Evolutionary conservation across 53 echinoderm and acorn worm species (phyloP).

Genomic region (Echinometra lucunter): DNA sequence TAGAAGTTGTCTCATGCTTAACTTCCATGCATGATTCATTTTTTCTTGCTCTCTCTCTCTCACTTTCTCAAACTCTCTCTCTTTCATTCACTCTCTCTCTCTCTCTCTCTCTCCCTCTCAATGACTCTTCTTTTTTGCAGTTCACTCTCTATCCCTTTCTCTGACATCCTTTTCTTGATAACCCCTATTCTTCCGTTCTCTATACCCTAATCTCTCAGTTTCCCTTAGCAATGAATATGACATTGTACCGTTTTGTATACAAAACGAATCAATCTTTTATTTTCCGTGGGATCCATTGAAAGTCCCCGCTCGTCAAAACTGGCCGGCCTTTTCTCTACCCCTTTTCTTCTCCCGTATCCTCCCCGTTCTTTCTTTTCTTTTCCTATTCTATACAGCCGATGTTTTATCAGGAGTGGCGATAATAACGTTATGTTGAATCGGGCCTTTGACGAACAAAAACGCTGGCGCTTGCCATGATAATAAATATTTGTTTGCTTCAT

Average conservation of each 20-base stretch:
- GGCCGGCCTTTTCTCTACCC: not conserved
- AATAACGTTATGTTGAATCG: constrained; percentile 67
- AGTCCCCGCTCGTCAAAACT: constrained; percentile 30
- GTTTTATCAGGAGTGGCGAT: constrained; percentile 63
- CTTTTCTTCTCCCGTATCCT: not conserved
- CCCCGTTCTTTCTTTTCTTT: constrained; percentile 39
- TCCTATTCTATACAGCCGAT: constrained; percentile 23
- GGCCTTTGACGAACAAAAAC: constrained; percentile 56
- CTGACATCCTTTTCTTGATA: not conserved
- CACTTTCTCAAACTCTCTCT: not conserved
- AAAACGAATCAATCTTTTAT: constrained; percentile 50
- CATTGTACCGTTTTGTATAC: constrained; percentile 27
- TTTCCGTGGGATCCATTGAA: constrained; percentile 23
- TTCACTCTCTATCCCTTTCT: not conserved
- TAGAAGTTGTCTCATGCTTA: no score
- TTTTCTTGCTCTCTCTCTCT: not conserved
- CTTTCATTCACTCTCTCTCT: not conserved
- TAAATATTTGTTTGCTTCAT: constrained; percentile 63
- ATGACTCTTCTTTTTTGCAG: not conserved
- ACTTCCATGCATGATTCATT: not conserved
- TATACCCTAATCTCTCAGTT: constrained; percentile 7
- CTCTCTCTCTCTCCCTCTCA: not conserved
- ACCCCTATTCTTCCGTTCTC: not conserved
- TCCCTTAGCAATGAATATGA: constrained; percentile 42
- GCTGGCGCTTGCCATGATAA: constrained; percentile 62